Evolutionary conservation across 2,888 invertebrate species (phyloP), one percentile per base, ranked within the genome.

Genomic region (Prosopocoilus inquinatus): DNA sequence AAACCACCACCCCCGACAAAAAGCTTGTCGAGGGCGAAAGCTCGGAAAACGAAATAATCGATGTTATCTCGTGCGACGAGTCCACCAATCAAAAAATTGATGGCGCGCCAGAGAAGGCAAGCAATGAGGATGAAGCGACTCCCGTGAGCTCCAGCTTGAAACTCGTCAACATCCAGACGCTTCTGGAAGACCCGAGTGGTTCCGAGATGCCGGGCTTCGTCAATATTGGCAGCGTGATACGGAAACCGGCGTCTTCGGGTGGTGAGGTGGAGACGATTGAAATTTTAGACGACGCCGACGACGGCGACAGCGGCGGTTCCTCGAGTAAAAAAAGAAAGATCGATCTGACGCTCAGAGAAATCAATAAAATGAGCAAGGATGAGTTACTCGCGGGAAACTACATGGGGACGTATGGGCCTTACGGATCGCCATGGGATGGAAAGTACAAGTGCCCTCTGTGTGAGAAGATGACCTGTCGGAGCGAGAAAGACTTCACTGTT

Each of bases 391-490:
- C 62, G 12, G 60, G 58, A 16, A 63, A 53, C 13, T 59, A 65
- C 43, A 57, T 60, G 44, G 50, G 61, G 9, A 58, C 57, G 11
- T 70, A 64, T 45, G 73, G 72, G 1, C 68, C 75, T 2, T 76
- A 75, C 47, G 81, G 85, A 28, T 78, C 78, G 15, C 84, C 87
- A 0, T 75, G 79, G 32, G 81, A 81, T 1, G 77, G 81, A 35
- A 77, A 79, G 54, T 86, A 79, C 65, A 79, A 78, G 51, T 89
- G 89, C 67, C 82, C 87, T 0, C 71, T 84, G 47, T 90, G 89
- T 63, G 77, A 77, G 15, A 75, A 78, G 15, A 84, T 84, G 60
- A 80, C 78, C 36, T 83, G 84, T 0, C 83, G 81, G 48, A 79
- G 78, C 16, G 78, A 79, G 15, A 79, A 81, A 3, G 81, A 82